phyloP scores from a whole-genome alignment of 2,113 vertebrate species.

The Xenus cinereus region DNA sequence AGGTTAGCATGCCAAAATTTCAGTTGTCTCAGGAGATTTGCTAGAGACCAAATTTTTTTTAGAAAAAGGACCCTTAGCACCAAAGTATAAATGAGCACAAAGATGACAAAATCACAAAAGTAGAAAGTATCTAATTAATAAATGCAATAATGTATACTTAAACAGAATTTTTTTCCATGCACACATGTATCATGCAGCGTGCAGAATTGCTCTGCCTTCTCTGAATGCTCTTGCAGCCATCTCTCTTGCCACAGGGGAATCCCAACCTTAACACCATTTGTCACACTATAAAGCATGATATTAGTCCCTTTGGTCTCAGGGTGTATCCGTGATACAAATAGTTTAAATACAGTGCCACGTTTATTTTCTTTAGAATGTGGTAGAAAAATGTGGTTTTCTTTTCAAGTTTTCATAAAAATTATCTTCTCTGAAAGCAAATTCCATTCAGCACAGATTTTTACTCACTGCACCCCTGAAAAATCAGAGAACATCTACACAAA shows the following conservation, averaged over 20 bases:
- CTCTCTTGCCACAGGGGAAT: neutral
- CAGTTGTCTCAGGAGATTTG: neutral
- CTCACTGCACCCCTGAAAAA: neutral
- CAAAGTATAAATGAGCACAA: neutral
- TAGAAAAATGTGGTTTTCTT: neutral
- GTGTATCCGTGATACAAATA: neutral
- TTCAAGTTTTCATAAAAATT: neutral
- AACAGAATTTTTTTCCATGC: neutral
- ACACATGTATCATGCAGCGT: neutral
- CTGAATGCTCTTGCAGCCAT: neutral
- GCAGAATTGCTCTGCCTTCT: neutral
- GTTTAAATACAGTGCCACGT: neutral
- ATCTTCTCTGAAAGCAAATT: neutral
- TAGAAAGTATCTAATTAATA: neutral
- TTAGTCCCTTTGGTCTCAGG: neutral
- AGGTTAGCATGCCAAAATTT: neutral
- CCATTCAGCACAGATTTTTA: neutral
- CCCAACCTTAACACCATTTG: conserved; percentile 2
- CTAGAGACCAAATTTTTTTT: neutral
- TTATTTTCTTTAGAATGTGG: neutral
- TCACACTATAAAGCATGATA: neutral
- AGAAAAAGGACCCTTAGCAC: neutral
- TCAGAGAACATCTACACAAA: neutral
- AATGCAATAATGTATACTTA: neutral
- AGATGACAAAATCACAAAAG: neutral